Evolutionary conservation across 2,113 vertebrate species (phyloP), one percentile per base, ranked within the genome.

Genomic region (Tragulus kanchil): DNA sequence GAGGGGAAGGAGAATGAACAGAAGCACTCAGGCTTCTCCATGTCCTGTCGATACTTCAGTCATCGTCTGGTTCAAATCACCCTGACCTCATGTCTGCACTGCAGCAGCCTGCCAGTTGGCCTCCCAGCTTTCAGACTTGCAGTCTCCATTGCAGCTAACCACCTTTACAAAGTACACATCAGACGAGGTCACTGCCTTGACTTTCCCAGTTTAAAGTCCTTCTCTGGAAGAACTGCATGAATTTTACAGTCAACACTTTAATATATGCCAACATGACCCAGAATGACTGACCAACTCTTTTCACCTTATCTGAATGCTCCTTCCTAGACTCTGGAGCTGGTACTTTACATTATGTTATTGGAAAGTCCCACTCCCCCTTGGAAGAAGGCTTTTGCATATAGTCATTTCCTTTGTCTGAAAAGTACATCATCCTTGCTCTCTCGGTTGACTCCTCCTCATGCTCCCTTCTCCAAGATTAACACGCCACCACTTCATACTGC

Each of bases 11-110:
- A 54, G 48, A 48, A 1, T 12, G 48, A 54, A 16, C 21, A n/a
- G 5, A 15, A 11, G 6, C 1, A 1, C 16, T 17, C 12, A 4
- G 69, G 36, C 1, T n/a, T 75, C 23, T 19, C 42, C 1, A 5
- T 3, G 45, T 88, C 50, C 62, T 26, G 1, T 28, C 36, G 50
- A 0, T 28, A 4, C 23, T 11, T 62, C 2, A 12, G n/a, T 10
- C 42, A 8, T 10, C 14, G 15, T 25, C 5, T 10, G 2, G 14
- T n/a, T 36, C 67, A 89, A 36, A 86, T 1, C 16, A 13, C 3
- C 0, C 0, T 1, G 17, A 9, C 3, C n/a, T 61, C 1, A 0
- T 16, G 9, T 5, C 15, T 23, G 6, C 48, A 8, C 17, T 2
- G 10, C 13, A 1, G 1, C 12, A 13, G 50, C 5, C 6, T 50